These are phyloP conservation scores for Sporophila hypoxantha DNA, from an alignment of 2,113 vertebrate genomes.

Conservation along the genomic window DNA sequence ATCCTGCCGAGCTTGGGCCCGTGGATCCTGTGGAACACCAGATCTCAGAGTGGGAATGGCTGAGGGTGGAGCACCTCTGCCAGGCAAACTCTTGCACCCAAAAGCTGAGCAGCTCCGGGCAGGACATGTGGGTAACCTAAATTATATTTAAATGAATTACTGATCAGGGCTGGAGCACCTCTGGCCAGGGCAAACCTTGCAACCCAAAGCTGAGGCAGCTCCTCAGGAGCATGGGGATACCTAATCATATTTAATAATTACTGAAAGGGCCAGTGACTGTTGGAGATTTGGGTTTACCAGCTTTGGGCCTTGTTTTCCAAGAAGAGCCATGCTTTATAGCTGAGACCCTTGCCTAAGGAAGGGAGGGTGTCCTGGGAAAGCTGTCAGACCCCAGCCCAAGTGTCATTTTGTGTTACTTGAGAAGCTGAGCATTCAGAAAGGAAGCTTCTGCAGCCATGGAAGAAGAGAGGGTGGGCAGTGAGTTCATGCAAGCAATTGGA, in stretches of 20 bases:
- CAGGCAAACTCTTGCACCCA: accelerated
- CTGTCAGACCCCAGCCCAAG: accelerated
- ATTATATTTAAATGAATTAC: background rate
- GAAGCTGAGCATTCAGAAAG: accelerated
- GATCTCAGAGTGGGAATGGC: no score
- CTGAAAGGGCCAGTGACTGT: background rate
- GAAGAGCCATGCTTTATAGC: background rate
- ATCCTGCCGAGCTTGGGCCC: background rate
- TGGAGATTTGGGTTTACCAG: background rate
- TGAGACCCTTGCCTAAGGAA: background rate
- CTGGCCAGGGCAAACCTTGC: accelerated
- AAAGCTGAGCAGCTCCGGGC: background rate
- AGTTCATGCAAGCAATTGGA: background rate
- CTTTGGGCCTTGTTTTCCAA: background rate
- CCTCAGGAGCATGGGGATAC: background rate
- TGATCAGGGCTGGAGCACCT: background rate
- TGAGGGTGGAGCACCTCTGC: background rate
- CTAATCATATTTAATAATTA: background rate
- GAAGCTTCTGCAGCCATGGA: background rate
- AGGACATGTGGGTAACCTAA: background rate
- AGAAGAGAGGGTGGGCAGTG: background rate
- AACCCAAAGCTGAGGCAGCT: background rate
- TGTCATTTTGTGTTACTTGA: accelerated
- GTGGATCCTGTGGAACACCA: no score
- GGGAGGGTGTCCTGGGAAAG: background rate